A percentile compares a stretch with the other conserved stretches of the same genome.
These are phyloP conservation scores for Colistium nudipinnis DNA, from an alignment of 2,113 vertebrate species.

Conservation along the genomic window DNA sequence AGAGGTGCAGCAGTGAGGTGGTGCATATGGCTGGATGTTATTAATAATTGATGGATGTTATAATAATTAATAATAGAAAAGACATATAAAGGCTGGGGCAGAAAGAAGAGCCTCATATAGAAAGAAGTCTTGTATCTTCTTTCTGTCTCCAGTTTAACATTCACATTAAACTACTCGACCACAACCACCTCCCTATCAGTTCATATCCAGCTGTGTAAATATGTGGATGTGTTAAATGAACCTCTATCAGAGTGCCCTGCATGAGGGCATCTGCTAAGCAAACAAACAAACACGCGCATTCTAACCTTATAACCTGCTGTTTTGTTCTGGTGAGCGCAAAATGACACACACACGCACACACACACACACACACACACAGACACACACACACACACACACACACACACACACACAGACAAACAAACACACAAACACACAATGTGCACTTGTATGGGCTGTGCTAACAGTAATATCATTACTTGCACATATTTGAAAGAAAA, in stretches of 20 bases:
- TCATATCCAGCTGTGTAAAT: slow-evolving; percentile 80
- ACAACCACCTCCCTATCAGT: slow-evolving; percentile 60
- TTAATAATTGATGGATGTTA: not conserved
- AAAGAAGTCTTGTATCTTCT: no score
- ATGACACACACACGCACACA: slow-evolving; percentile 4
- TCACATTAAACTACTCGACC: slow-evolving; percentile 60
- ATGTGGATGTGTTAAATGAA: slow-evolving; percentile 71
- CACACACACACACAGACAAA: slow-evolving; percentile 4
- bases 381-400: slow-evolving; percentile 8
- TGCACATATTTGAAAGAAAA: no score
- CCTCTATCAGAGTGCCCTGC: slow-evolving; percentile 52
- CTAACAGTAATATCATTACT: no score
- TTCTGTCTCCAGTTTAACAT: no score
- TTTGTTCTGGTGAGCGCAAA: slow-evolving; percentile 51
- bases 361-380: slow-evolving; percentile 10
- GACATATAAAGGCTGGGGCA: no score
- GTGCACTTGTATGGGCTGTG: no score
- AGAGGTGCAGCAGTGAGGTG: slow-evolving; percentile 3
- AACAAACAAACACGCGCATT: slow-evolving; percentile 76
- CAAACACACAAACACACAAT: slow-evolving; percentile 17
- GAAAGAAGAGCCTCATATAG: not conserved
- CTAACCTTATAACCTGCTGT: slow-evolving; percentile 64
- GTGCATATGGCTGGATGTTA: not conserved
- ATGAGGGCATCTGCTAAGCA: slow-evolving; percentile 71
- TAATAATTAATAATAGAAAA: no score